phyloP scores from a whole-genome alignment of 1,140 invertebrate genomes.

The Aphelinus atriplicis region DNA sequence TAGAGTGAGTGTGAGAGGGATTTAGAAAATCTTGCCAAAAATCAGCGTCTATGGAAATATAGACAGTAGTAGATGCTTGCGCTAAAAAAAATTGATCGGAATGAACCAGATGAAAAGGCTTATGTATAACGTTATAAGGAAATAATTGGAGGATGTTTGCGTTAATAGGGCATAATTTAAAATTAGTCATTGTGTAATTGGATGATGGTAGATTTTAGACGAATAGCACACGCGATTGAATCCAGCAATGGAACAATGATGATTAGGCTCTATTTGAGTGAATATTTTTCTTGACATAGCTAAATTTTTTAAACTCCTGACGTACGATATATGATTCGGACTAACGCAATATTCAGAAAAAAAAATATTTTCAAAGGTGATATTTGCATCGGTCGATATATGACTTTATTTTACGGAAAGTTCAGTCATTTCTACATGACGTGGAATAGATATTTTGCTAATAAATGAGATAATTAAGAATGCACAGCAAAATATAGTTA shows the following conservation, averaged over 20 bases:
- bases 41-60: slow-evolving; percentile 3
- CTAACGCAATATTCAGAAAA: slow-evolving; percentile 19
- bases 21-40: slow-evolving; percentile 28
- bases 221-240: slow-evolving; percentile 18
- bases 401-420: slow-evolving; percentile 32
- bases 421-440: slow-evolving; percentile 33
- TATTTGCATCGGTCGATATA: slow-evolving; percentile 25
- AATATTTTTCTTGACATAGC: slow-evolving; percentile 37
- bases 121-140: slow-evolving; percentile 25
- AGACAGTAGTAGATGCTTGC: slow-evolving; percentile 35
- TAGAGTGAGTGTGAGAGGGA: slow-evolving; percentile 24
- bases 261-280: slow-evolving; percentile 35
- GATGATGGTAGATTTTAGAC: slow-evolving; percentile 14
- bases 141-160: slow-evolving; percentile 29
- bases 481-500: not conserved
- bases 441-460: slow-evolving; percentile 36
- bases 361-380: slow-evolving; percentile 31
- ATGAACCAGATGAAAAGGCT: slow-evolving; percentile 32
- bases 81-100: not conserved
- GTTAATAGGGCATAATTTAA: slow-evolving; percentile 35
- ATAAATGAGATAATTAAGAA: slow-evolving; percentile 20
- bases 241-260: slow-evolving; percentile 29
- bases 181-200: slow-evolving; percentile 22
- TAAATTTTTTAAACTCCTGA: slow-evolving; percentile 35
- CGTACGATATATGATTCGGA: slow-evolving; percentile 23